A percentile compares a stretch with the other conserved stretches of the same genome.
Conservation (phyloP, 2,113 vertebrate species). For the Platysteira castanea region DNA sequence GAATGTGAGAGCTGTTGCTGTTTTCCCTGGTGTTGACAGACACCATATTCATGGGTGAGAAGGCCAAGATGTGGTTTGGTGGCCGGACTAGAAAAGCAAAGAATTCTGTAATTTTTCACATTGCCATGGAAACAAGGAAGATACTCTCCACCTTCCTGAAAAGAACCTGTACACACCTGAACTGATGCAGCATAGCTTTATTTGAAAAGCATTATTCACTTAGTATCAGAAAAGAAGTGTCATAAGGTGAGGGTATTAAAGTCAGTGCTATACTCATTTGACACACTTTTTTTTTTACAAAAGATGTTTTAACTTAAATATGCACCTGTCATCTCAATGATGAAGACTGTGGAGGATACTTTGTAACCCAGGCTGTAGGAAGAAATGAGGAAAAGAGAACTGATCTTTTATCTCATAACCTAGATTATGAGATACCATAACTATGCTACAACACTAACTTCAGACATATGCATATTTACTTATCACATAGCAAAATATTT, state of each 20-base stretch:
- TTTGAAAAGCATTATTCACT: neutral
- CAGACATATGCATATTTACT: neutral
- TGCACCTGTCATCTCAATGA: neutral
- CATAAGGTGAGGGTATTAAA: neutral
- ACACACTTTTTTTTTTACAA: neutral
- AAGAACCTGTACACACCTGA: neutral
- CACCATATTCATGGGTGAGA: neutral
- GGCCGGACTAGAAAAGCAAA: neutral
- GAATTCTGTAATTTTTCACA: neutral
- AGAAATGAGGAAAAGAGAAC: neutral
- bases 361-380: neutral
- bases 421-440: neutral
- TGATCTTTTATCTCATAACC: neutral
- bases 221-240: neutral
- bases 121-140: neutral
- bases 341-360: neutral
- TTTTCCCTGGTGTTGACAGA: neutral
- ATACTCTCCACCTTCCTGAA: neutral
- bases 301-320: neutral
- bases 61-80: neutral
- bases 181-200: neutral
- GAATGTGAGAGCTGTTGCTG: neutral
- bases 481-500: neutral
- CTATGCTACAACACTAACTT: neutral
- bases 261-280: neutral